phyloP scores from a whole-genome alignment of 2,113 vertebrate genomes.

The Sula dactylatra region DNA sequence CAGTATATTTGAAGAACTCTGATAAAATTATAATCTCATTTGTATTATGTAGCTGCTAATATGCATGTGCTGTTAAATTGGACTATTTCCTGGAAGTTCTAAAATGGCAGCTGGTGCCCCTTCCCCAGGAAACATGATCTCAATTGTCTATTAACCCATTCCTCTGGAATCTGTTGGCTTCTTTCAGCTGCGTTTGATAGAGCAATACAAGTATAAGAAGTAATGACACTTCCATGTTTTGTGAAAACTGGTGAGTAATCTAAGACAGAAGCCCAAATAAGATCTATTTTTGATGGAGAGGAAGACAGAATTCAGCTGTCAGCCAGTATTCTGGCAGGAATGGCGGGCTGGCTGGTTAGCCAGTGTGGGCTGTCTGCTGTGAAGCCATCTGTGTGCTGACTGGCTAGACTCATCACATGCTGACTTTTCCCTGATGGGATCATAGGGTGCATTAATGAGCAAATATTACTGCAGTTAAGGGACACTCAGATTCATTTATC shows the following conservation, averaged over 20 bases:
- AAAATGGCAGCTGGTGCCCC: not conserved
- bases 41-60: not conserved
- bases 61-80: not conserved
- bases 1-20: not conserved
- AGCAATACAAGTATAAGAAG: not conserved
- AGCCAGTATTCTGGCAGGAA: not conserved
- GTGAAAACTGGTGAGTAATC: conserved; percentile 31
- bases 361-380: not conserved
- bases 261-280: conserved; percentile 29
- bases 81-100: not conserved
- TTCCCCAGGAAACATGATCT: not conserved
- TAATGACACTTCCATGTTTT: not conserved
- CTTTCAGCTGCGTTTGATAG: not conserved
- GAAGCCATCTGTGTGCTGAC: not conserved
- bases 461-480: not conserved
- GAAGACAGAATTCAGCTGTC: conserved; percentile 29
- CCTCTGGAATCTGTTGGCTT: not conserved
- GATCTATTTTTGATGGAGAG: conserved; percentile 16
- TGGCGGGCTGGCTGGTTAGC: not conserved
- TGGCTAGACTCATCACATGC: not conserved
- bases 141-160: not conserved
- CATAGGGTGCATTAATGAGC: not conserved
- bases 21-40: not conserved
- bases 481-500: not conserved
- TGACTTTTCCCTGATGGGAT: not conserved